phyloP scores from a whole-genome alignment of 2,113 vertebrate species.

The Condylura cristata region DNA sequence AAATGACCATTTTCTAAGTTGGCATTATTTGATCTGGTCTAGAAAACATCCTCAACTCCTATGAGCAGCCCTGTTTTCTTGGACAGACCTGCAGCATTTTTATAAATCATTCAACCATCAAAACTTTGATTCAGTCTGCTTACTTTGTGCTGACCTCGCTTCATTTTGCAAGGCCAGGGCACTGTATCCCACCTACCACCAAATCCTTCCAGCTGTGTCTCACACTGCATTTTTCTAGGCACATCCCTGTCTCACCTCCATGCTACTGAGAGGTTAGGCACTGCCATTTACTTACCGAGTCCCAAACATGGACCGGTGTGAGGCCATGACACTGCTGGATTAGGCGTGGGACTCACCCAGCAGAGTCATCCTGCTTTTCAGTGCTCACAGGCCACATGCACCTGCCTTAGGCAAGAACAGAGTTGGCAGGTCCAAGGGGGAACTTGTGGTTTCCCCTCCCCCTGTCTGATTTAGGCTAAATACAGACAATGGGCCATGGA shows the following conservation, averaged over 20 bases:
- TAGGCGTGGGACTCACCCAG: background rate
- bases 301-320: background rate
- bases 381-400: background rate
- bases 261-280: background rate
- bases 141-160: constrained; percentile 66
- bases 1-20: constrained; percentile 56
- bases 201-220: background rate
- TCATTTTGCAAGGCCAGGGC: constrained; percentile 16
- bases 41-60: constrained; percentile 64
- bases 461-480: background rate
- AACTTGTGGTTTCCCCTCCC: background rate
- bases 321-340: background rate
- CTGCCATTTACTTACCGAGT: background rate
- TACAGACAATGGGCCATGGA: background rate
- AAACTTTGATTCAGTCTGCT: constrained; percentile 66
- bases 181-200: background rate
- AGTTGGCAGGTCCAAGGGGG: background rate
- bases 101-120: constrained; percentile 74
- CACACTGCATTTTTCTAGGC: background rate
- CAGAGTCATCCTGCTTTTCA: background rate
- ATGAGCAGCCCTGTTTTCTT: constrained; percentile 47
- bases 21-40: constrained; percentile 65
- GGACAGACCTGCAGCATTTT: constrained; percentile 55
- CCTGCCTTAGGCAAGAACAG: background rate
- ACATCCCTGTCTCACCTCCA: background rate